Evolutionary conservation across 1,140 invertebrate genomes (phyloP).

Genomic region (Dufourea novaeangliae): DNA sequence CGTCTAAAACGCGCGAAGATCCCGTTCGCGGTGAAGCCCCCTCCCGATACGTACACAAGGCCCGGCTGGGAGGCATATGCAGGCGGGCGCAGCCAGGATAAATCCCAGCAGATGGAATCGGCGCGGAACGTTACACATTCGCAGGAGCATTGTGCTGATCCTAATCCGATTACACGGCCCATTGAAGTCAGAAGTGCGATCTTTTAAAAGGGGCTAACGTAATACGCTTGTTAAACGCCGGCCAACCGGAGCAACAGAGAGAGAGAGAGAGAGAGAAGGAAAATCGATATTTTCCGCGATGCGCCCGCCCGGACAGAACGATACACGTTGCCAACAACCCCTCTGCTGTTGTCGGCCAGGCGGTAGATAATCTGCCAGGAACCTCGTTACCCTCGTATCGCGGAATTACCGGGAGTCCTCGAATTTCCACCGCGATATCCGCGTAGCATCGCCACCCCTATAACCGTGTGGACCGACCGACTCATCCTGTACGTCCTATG

Average conservation of each 20-base stretch:
- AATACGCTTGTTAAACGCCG: conserved; percentile 76
- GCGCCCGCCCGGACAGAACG: conserved; percentile 38
- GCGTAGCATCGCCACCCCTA: not conserved
- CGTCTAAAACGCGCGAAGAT: not conserved
- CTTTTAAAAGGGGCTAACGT: conserved; percentile 77
- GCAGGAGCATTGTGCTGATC: conserved; percentile 70
- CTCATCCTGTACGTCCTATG: not conserved
- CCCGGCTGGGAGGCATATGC: conserved; percentile 24
- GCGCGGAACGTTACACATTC: conserved; percentile 68
- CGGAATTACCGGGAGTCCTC: conserved; percentile 64
- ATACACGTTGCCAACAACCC: conserved; percentile 59
- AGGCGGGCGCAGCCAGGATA: conserved; percentile 40
- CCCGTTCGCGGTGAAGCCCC: not conserved
- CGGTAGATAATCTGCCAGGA: conserved; percentile 70
- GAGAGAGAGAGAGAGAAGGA: conserved; percentile 10
- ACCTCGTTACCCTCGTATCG: conserved; percentile 72
- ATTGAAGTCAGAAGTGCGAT: conserved; percentile 82
- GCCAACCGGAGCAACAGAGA: not conserved
- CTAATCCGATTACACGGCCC: conserved; percentile 81
- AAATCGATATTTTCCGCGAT: conserved; percentile 76
- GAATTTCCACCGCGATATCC: conserved; percentile 64
- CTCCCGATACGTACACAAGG: not conserved
- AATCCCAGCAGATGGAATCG: conserved; percentile 76
- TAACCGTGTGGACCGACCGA: conserved; percentile 1
- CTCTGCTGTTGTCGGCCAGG: conserved; percentile 38